Evolutionary conservation across 2,888 invertebrate genomes (phyloP).

Genomic region (Timandra comae): DNA sequence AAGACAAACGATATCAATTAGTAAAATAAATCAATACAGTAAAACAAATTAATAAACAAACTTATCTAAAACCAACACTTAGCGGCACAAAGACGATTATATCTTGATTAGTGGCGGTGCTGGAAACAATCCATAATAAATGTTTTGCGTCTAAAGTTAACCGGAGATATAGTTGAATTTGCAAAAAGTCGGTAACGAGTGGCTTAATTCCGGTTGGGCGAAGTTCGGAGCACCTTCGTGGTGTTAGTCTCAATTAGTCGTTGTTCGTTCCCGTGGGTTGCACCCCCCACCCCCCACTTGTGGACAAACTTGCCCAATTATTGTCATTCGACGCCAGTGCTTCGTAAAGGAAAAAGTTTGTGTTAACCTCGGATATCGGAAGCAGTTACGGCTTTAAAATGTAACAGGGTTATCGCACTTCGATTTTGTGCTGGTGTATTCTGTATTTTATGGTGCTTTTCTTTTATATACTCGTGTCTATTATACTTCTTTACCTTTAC

Average conservation of each 20-base stretch:
- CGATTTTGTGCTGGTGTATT: too few relatives aligned
- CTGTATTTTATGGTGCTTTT: too few relatives aligned
- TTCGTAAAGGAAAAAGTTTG: constrained; percentile 18
- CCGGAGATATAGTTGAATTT: constrained; percentile 53
- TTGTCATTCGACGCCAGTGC: constrained; percentile 39
- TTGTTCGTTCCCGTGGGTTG: constrained; percentile 31
- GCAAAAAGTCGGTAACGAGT: constrained; percentile 67
- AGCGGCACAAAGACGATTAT: too few relatives aligned
- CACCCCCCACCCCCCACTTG: constrained; percentile 23
- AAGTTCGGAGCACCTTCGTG: constrained; percentile 47
- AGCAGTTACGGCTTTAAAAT: constrained; percentile 13
- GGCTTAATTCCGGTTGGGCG: constrained; percentile 51
- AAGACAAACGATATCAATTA: too few relatives aligned
- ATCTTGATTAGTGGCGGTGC: too few relatives aligned
- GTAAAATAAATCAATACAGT: too few relatives aligned
- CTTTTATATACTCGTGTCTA: too few relatives aligned
- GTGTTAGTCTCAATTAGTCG: constrained; percentile 53
- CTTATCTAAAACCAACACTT: too few relatives aligned
- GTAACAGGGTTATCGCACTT: constrained; percentile 4
- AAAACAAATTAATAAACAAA: too few relatives aligned
- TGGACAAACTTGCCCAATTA: constrained; percentile 48
- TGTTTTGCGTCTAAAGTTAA: constrained; percentile 48
- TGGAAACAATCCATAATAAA: too few relatives aligned
- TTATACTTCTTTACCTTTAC: too few relatives aligned
- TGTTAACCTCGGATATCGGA: constrained; percentile 17